Evolutionary conservation across 2,888 invertebrate genomes (phyloP).

Genomic region (Troides helena): DNA sequence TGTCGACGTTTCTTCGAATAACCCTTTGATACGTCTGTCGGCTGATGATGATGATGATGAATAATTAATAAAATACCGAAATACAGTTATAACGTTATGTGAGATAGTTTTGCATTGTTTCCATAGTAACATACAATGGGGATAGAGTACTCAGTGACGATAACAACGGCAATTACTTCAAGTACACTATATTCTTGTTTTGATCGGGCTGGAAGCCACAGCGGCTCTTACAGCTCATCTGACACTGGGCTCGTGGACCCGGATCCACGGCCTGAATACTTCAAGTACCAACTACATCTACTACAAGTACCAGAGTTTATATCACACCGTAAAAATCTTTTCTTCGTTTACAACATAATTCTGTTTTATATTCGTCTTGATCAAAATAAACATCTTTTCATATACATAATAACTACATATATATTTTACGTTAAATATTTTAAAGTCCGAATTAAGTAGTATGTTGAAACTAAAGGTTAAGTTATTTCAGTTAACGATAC

Average conservation of each 20-base stretch:
- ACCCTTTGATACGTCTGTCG: too few relatives aligned
- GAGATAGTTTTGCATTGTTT: constrained; percentile 45
- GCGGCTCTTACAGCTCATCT: too few relatives aligned
- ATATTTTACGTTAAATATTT: background rate
- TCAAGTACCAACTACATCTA: constrained; percentile 16
- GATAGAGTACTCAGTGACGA: constrained; percentile 38
- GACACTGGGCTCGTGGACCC: too few relatives aligned
- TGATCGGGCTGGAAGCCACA: too few relatives aligned
- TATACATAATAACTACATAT: too few relatives aligned
- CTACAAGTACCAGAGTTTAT: constrained; percentile 33
- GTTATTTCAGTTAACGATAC: background rate
- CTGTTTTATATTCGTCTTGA: background rate
- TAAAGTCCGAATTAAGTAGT: too few relatives aligned
- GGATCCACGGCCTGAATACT: constrained; percentile 33
- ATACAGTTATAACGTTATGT: constrained; percentile 42
- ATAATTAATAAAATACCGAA: constrained; percentile 33
- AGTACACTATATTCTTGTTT: too few relatives aligned
- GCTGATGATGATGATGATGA: too few relatives aligned
- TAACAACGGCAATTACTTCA: constrained; percentile 49
- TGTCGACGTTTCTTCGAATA: too few relatives aligned
- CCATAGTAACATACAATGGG: constrained; percentile 44
- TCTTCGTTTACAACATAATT: background rate
- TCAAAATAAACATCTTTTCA: background rate
- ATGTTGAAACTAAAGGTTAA: too few relatives aligned
- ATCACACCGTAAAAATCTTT: constrained; percentile 15